Evolutionary conservation across 1,140 invertebrate species (phyloP).

Genomic region (Chironomus tepperi): DNA sequence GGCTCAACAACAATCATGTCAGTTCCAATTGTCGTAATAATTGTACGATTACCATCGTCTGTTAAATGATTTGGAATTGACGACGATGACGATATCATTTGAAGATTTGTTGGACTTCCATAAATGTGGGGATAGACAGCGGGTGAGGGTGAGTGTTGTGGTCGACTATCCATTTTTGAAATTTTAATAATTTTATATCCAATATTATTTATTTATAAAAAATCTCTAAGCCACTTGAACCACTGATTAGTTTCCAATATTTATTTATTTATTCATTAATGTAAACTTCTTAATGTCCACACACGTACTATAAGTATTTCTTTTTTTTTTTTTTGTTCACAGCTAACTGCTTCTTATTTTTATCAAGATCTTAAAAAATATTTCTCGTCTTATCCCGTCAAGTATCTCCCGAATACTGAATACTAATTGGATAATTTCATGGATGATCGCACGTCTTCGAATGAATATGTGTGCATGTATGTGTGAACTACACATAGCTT

Average conservation of each 20-base stretch:
- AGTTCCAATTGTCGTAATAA: neutral
- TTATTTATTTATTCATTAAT: constrained; percentile 22
- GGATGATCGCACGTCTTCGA: neutral
- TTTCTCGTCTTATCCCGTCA: neutral
- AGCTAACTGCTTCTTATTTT: neutral
- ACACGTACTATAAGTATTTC: neutral
- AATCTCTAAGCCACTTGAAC: neutral
- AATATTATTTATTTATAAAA: neutral
- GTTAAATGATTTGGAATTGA: neutral
- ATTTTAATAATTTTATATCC: neutral
- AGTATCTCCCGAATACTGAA: constrained; percentile 18
- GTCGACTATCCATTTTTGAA: neutral
- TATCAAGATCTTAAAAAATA: neutral
- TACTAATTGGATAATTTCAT: constrained; percentile 20
- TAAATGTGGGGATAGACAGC: neutral
- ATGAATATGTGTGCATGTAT: neutral
- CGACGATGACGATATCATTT: neutral
- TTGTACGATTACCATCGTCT: neutral
- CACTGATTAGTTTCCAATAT: neutral
- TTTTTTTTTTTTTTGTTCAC: too few species aligned
- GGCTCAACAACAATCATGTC: neutral
- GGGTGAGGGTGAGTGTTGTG: neutral
- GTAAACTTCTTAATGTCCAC: constrained; percentile 20
- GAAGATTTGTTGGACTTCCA: neutral
- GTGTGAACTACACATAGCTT: neutral